Evolutionary conservation across 2,113 vertebrate genomes (phyloP).

Genomic region (Leiothrix lutea): DNA sequence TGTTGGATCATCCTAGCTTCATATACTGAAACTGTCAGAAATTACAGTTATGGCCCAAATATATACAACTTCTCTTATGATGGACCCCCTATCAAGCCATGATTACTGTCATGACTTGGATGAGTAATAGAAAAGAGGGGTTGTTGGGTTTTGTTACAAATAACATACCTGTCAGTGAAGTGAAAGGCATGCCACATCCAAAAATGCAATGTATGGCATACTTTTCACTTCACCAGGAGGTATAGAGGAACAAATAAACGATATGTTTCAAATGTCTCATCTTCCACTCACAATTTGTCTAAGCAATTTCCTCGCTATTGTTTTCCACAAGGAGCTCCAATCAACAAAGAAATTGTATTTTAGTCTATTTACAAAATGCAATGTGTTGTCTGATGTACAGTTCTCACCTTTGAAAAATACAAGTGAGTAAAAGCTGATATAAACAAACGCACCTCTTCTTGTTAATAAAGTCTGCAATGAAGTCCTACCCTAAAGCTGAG

Average conservation of each 20-base stretch:
- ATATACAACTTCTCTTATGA: not conserved
- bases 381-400: not conserved
- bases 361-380: not conserved
- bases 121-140: not conserved
- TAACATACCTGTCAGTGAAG: conserved; percentile 27
- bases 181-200: conserved; percentile 18
- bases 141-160: conserved; percentile 37
- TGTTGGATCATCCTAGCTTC: conserved; percentile 15
- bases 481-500: not conserved
- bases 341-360: not conserved
- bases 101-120: conserved; percentile 27
- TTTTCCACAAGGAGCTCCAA: not conserved
- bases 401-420: not conserved
- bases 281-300: not conserved
- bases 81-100: not conserved
- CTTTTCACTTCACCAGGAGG: not conserved
- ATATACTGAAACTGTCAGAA: conserved; percentile 18
- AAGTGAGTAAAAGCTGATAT: not conserved
- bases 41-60: not conserved
- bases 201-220: not conserved
- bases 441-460: not conserved
- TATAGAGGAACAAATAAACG: not conserved
- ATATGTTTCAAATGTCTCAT: not conserved
- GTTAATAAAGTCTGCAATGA: not conserved
- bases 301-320: not conserved